These are phyloP conservation scores for Sigmodon hispidus DNA, from an alignment of 2,113 vertebrate species.

Conservation along the genomic window DNA sequence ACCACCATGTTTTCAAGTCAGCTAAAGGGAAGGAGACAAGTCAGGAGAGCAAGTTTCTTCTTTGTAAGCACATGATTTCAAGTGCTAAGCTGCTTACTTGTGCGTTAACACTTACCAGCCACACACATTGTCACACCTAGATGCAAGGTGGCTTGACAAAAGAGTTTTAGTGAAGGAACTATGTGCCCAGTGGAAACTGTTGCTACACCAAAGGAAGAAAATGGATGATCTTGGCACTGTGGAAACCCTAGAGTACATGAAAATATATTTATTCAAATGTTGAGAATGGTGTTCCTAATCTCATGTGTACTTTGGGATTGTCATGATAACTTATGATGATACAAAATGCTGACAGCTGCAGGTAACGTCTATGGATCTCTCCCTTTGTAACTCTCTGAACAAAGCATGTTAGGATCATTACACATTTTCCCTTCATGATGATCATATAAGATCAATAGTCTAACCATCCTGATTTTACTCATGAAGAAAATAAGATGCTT, in stretches of 20 bases:
- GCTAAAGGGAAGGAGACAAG: background rate
- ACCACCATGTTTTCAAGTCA: background rate
- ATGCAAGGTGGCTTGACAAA: background rate
- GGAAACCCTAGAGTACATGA: background rate
- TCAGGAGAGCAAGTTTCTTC: background rate
- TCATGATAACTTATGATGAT: background rate
- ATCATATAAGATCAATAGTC: background rate
- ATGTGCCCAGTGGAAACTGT: background rate
- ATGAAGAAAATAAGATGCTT: background rate
- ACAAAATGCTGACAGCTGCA: background rate
- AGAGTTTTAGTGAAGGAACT: too few relatives aligned
- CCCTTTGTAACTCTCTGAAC: background rate
- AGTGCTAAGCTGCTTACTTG: background rate
- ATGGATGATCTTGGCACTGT: too few relatives aligned
- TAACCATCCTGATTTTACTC: background rate
- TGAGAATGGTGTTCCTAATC: background rate
- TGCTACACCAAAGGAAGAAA: background rate
- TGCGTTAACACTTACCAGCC: background rate
- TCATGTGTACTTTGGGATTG: background rate
- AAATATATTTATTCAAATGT: background rate
- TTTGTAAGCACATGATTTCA: background rate
- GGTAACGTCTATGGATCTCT: background rate
- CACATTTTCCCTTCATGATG: background rate
- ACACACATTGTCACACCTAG: background rate
- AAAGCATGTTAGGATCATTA: background rate